phyloP scores from a whole-genome alignment of 2,113 vertebrate genomes.

The Myotis brandtii region DNA sequence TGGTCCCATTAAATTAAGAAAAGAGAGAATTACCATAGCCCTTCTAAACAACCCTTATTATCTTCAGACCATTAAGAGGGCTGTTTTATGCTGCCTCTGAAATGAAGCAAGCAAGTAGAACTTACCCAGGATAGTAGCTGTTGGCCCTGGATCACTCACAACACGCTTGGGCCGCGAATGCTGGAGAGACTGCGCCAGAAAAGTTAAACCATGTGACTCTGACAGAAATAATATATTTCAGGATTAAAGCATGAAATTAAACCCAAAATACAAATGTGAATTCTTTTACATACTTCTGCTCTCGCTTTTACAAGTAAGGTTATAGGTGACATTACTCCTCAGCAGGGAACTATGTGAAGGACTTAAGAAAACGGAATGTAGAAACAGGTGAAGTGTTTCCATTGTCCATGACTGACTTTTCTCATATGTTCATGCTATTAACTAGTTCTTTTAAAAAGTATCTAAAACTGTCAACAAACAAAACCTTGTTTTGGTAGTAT shows the following conservation, averaged over 20 bases:
- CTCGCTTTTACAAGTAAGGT: background rate
- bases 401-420: background rate
- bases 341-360: background rate
- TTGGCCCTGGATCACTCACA: background rate
- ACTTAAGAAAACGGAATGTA: background rate
- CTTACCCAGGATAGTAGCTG: background rate
- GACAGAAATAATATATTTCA: background rate
- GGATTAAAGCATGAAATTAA: constrained; percentile 22
- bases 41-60: background rate
- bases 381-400: background rate
- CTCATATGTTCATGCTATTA: background rate
- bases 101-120: background rate
- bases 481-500: background rate
- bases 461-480: background rate
- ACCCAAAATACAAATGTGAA: background rate
- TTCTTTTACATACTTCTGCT: background rate
- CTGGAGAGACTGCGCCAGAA: constrained; percentile 51
- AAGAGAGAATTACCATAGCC: background rate
- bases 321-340: background rate
- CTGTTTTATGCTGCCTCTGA: background rate
- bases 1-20: background rate
- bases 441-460: background rate
- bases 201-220: constrained; percentile 49
- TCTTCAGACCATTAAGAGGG: background rate
- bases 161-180: background rate